These are phyloP conservation scores for Oxyscelio sp. DNA, from an alignment of 2,888 invertebrate species.

Conservation along the genomic window DNA sequence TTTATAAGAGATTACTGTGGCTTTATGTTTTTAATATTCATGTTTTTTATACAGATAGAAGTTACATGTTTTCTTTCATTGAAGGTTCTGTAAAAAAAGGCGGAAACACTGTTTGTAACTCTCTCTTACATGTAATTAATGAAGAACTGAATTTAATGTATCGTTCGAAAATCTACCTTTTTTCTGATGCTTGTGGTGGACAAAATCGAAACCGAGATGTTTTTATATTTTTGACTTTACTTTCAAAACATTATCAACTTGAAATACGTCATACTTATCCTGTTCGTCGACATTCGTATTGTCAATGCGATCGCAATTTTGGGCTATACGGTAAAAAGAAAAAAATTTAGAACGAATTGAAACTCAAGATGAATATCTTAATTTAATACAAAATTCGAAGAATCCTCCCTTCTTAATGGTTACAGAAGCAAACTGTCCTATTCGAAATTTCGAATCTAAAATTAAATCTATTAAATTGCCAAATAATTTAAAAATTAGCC, in stretches of 20 bases:
- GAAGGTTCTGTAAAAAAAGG: constrained; percentile 59
- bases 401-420: background rate
- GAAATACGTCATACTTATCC: constrained; percentile 22
- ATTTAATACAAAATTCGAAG: background rate
- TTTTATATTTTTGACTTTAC: background rate
- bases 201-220: constrained; percentile 27
- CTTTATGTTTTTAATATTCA: constrained; percentile 55
- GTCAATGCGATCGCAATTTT: constrained; percentile 4
- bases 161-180: constrained; percentile 20
- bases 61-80: constrained; percentile 57
- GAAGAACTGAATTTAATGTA: constrained; percentile 14
- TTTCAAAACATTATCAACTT: background rate
- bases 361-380: background rate
- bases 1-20: constrained; percentile 50
- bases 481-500: no score
- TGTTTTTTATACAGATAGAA: constrained; percentile 40
- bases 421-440: no score
- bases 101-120: constrained; percentile 43
- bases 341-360: constrained; percentile 15
- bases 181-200: constrained; percentile 37
- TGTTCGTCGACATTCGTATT: constrained; percentile 22
- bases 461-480: no score
- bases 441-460: no score
- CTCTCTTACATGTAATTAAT: constrained; percentile 24
- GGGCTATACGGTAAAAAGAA: background rate